Conservation (phyloP, 2,797 vertebrate species). For the Sebastes jordani region DNA sequence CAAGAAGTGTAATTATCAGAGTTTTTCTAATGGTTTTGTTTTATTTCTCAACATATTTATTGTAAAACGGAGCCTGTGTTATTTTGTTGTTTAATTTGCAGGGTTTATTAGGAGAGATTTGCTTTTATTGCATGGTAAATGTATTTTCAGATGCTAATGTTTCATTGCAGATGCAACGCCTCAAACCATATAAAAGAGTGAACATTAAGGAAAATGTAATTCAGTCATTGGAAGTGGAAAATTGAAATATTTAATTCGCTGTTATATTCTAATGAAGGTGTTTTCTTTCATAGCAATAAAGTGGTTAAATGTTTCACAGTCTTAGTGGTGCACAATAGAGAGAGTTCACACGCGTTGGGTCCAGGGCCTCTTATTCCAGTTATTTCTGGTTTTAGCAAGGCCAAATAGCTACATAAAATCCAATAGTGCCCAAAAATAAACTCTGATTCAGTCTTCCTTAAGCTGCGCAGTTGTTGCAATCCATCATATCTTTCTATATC, state of each 20-base stretch:
- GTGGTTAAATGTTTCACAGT: neutral
- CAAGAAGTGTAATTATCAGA: neutral
- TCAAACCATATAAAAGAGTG: neutral
- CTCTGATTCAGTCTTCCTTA: constrained; percentile 47
- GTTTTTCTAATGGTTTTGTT: neutral
- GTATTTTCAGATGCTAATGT: neutral
- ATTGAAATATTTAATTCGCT: neutral
- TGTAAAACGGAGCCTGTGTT: neutral
- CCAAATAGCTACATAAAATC: constrained; percentile 44
- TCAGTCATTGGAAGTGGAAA: neutral
- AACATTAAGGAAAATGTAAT: neutral
- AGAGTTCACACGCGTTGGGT: neutral
- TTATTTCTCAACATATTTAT: neutral
- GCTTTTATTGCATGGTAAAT: neutral
- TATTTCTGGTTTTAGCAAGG: constrained; percentile 13
- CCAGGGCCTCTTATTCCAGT: neutral
- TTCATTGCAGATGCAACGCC: neutral
- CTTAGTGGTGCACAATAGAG: neutral
- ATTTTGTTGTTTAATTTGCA: neutral
- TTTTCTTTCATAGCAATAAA: neutral
- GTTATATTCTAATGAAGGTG: neutral
- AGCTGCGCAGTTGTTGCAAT: constrained; percentile 71
- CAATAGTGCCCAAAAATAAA: constrained; percentile 61
- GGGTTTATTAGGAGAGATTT: neutral
- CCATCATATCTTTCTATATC: constrained; percentile 67